Percentiles rank a stretch among this genome's conserved stretches.
Evolutionary conservation across 2,113 vertebrate species (phyloP).

Genomic region (Tachycineta bicolor): DNA sequence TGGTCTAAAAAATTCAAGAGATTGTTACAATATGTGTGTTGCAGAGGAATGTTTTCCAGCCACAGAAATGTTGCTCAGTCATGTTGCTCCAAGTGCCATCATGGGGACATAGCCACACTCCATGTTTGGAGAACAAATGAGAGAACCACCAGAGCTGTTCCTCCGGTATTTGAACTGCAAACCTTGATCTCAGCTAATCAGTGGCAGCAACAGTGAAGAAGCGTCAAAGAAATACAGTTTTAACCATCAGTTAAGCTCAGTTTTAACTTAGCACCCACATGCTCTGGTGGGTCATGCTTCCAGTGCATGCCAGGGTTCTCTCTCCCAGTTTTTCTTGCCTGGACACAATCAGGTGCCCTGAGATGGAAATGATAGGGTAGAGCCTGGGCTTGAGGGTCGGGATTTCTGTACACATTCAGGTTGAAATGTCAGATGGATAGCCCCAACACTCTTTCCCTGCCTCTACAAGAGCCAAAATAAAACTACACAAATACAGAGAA

Average conservation of each 20-base stretch:
- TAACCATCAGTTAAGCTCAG: not conserved
- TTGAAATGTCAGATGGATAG: not conserved
- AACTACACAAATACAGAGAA: not conserved
- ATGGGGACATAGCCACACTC: not conserved
- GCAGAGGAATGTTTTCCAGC: not conserved
- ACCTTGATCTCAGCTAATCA: not conserved
- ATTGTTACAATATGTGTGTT: not conserved
- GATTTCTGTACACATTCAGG: not conserved
- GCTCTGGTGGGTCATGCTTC: not conserved
- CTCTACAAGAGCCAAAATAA: not conserved
- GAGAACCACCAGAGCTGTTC: not conserved
- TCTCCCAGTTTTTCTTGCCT: not conserved
- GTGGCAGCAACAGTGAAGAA: not conserved
- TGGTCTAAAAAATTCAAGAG: not conserved
- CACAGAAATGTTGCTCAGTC: not conserved
- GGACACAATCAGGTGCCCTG: not conserved
- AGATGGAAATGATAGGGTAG: not conserved
- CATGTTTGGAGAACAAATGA: not conserved
- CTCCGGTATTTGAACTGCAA: not conserved
- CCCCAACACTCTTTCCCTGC: not conserved
- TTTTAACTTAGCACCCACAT: not conserved
- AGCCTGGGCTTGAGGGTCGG: not conserved
- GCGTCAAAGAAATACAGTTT: not conserved
- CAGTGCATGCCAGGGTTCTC: not conserved
- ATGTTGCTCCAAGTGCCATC: not conserved